phyloP scores from a whole-genome alignment of 2,797 vertebrate species.

The Chromis chromis region DNA sequence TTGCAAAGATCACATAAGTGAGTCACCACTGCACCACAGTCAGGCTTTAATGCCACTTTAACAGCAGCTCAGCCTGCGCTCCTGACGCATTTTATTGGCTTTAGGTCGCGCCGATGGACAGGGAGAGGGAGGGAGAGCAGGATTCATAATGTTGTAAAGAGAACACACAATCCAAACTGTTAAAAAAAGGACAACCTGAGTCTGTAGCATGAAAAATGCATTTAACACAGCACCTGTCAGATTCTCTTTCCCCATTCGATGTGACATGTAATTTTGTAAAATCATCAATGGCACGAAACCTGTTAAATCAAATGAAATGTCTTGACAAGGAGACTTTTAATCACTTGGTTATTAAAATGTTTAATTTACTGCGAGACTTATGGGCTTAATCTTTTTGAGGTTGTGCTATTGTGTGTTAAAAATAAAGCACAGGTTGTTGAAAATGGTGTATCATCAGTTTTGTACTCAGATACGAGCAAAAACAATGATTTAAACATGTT shows the following conservation, averaged over 20 bases:
- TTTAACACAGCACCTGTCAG: not conserved
- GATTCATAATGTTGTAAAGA: not conserved
- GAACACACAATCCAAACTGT: accelerated
- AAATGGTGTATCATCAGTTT: too few relatives aligned
- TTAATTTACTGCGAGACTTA: too few relatives aligned
- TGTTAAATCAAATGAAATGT: slow-evolving; percentile 2
- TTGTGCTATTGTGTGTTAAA: not conserved
- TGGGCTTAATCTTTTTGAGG: too few relatives aligned
- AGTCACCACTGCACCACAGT: slow-evolving; percentile 29
- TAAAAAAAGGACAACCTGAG: not conserved
- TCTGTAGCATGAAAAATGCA: too few relatives aligned
- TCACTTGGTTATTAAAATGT: not conserved
- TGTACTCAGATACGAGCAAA: too few relatives aligned
- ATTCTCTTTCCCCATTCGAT: not conserved
- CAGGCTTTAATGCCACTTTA: slow-evolving; percentile 30
- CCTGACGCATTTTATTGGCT: slow-evolving; percentile 23
- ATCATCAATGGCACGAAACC: not conserved
- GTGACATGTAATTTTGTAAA: not conserved
- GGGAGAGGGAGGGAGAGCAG: not conserved
- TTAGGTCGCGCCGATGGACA: not conserved
- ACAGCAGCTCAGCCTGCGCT: slow-evolving; percentile 23
- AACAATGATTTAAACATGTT: too few relatives aligned
- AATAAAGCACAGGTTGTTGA: too few relatives aligned
- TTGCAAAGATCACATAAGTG: slow-evolving; percentile 35
- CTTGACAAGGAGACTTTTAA: not conserved